phyloP scores from a whole-genome alignment of 2,888 invertebrate species.

The Tiliacea aurago region DNA sequence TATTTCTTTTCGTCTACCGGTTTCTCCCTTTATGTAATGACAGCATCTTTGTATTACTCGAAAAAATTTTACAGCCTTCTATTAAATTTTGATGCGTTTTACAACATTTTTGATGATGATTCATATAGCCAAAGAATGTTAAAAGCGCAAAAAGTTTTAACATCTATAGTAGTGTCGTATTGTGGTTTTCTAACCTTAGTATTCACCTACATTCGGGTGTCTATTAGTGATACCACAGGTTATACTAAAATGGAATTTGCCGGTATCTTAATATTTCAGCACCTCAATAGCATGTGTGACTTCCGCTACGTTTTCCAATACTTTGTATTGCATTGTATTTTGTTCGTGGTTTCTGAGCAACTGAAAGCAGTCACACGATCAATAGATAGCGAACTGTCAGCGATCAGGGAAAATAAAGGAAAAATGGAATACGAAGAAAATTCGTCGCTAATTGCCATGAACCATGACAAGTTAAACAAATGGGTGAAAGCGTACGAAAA shows the following conservation, averaged over 20 bases:
- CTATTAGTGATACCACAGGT: background rate
- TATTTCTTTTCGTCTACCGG: constrained; percentile 47
- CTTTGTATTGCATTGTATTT: constrained; percentile 59
- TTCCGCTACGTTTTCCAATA: constrained; percentile 67
- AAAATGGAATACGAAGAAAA: background rate
- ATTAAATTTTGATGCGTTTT: constrained; percentile 49
- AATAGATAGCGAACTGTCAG: constrained; percentile 48
- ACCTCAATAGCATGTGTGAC: constrained; percentile 54
- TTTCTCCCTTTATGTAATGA: constrained; percentile 48
- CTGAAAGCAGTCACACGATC: constrained; percentile 62
- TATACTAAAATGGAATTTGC: background rate
- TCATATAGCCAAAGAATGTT: constrained; percentile 39
- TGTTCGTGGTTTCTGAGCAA: constrained; percentile 69
- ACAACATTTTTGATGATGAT: constrained; percentile 29
- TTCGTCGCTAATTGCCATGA: background rate
- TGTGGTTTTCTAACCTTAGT: background rate
- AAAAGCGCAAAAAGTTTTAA: constrained; percentile 43
- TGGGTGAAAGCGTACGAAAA: constrained; percentile 70
- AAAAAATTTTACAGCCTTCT: constrained; percentile 46
- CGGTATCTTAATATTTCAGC: constrained; percentile 2
- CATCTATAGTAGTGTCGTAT: background rate
- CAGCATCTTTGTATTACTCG: constrained; percentile 44
- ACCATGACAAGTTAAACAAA: constrained; percentile 59
- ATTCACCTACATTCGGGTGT: constrained; percentile 6
- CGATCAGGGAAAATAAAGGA: background rate